A percentile compares a stretch with the other conserved stretches of the same genome.
phyloP scores from a whole-genome alignment of 2,888 invertebrate genomes.

The Globia sparganii region DNA sequence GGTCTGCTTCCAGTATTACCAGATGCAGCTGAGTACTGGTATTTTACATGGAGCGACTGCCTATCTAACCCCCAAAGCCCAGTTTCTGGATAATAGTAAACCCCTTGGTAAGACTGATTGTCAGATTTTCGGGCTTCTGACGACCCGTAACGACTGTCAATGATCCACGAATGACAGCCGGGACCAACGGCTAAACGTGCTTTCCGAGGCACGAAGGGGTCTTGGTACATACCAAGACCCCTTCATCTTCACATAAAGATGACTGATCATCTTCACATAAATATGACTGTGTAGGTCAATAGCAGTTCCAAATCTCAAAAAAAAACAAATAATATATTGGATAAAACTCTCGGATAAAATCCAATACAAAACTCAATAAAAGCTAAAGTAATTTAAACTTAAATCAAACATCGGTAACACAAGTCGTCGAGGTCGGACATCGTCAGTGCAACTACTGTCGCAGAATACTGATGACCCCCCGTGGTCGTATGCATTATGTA shows the following conservation, averaged over 20 bases:
- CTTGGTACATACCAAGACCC: background rate
- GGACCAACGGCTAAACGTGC: background rate
- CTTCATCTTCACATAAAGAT: background rate
- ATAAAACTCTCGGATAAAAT: conserved; percentile 4
- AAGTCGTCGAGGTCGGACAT: conserved; percentile 69
- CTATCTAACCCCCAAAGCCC: too few species aligned
- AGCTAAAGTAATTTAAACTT: conserved; percentile 67
- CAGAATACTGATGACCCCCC: conserved; percentile 87
- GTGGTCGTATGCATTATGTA: conserved; percentile 88
- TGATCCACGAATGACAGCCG: background rate
- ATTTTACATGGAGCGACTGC: too few species aligned
- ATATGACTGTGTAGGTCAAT: background rate
- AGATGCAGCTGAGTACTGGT: too few species aligned
- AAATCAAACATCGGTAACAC: conserved; percentile 67
- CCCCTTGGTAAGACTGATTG: too few species aligned
- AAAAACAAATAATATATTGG: background rate
- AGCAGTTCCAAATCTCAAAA: background rate
- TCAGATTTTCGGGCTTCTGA: too few species aligned
- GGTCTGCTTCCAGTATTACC: background rate
- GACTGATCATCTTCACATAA: too few species aligned
- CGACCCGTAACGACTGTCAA: background rate
- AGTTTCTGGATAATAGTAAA: too few species aligned
- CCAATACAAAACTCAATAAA: conserved; percentile 56
- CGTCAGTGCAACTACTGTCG: conserved; percentile 73
- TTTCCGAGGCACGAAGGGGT: background rate